Base-by-base conservation (phyloP, 2,888 invertebrate genomes). In the Coleophora flavipennella region DNA sequence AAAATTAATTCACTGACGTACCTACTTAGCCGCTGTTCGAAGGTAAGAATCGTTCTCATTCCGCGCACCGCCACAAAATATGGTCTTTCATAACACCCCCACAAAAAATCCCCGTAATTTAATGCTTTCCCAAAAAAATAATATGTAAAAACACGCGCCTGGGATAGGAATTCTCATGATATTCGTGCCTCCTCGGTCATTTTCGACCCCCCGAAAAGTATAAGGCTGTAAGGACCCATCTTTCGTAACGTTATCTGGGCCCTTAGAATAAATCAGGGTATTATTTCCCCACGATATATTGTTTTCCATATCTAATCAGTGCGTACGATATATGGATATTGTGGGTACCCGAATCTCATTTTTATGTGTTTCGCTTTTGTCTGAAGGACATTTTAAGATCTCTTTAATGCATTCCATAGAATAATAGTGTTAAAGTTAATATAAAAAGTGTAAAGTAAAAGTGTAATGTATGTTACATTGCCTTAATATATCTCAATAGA, bases 301-400 rank as follows among this genome's bases (percentile, higher is more conserved):
- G 73, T 73, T 75, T 66, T 67, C 67, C 74, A 69, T 79, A 80
- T 78, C 77, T 79, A 78, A 80, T 80, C 78, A 78, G 70, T 57
- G 61, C 52, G 61, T 59, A 60, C 67, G 73, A 75, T 69, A 73
- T 74, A 77, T 76, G 67, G 66, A 64, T 62, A 62, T 59, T 59
- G 59, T 59, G 59, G 55, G 56, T 55, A 20, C 20, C 6, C 20
- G 6, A 20, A 20, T 20, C 20, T 4, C n/a, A n/a, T n/a, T n/a
- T 20, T 20, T 20, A 4, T 20, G 6, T 20, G 20, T 20, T 20
- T 20, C 20, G 3, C 3, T 20, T 20, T 20, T 20, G 6, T 20
- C 20, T 20, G 20, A 4, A 20, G 6, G 20, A 20, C 20, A 20
- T 20, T 20, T 20, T 20, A 4, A 20, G 20, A 20, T 20, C 20